Evolutionary conservation across 92 coral and sea anemone species (phyloP).

Genomic region (Hydrozoanthus gracilis): DNA sequence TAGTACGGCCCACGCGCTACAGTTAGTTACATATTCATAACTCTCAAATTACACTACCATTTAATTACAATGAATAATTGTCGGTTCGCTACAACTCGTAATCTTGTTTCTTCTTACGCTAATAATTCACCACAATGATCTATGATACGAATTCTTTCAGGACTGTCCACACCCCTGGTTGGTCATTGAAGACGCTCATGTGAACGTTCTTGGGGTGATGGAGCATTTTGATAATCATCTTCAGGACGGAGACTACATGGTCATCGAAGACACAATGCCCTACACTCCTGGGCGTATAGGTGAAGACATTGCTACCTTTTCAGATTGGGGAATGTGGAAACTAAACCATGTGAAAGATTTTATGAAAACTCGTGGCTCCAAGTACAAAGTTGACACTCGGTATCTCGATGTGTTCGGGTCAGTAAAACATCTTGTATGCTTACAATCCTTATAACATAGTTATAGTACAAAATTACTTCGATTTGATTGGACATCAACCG

Average conservation of each 20-base stretch:
- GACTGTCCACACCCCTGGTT: slow-evolving; percentile 25
- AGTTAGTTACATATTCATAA: too few species aligned
- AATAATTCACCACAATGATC: too few species aligned
- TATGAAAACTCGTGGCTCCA: not conserved
- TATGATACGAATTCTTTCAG: too few species aligned
- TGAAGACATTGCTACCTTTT: not conserved
- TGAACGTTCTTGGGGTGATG: slow-evolving; percentile 3
- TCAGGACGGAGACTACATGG: not conserved
- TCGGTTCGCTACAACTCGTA: too few species aligned
- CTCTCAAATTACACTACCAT: too few species aligned
- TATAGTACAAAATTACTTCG: too few species aligned
- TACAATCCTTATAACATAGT: too few species aligned
- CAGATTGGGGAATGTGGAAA: not conserved
- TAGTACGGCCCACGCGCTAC: too few species aligned
- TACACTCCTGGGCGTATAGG: not conserved
- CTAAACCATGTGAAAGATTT: not conserved
- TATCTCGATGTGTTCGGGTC: slow-evolving; percentile 5
- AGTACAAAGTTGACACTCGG: slow-evolving; percentile 3
- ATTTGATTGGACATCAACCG: too few species aligned
- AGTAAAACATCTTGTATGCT: too few species aligned
- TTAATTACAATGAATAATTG: too few species aligned
- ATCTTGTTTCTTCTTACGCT: too few species aligned
- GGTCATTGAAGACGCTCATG: slow-evolving; percentile 15
- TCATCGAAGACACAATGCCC: not conserved
- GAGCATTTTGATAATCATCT: not conserved